These are phyloP conservation scores for Trachurus trachurus DNA, from an alignment of 2,797 vertebrate genomes.

Conservation along the genomic window DNA sequence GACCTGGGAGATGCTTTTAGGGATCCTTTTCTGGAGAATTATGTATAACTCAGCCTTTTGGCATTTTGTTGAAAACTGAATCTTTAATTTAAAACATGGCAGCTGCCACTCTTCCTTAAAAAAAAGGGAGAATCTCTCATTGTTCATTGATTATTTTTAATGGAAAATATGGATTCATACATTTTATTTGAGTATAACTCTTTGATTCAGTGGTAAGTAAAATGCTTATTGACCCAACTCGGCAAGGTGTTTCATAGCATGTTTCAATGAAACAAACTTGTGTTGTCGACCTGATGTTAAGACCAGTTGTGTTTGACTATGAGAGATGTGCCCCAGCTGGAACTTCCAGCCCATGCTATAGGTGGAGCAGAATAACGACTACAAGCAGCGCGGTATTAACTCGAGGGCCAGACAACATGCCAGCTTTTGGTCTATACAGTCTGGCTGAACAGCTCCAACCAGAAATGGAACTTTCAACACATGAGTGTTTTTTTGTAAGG, in stretches of 20 bases:
- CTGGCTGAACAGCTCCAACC: neutral
- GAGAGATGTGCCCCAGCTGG: neutral
- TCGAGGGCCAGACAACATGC: neutral
- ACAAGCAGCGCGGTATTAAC: neutral
- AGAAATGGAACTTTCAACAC: conserved; percentile 9
- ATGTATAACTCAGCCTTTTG: conserved; percentile 9
- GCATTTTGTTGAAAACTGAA: conserved; percentile 7
- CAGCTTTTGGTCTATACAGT: neutral
- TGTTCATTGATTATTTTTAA: neutral
- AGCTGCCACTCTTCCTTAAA: neutral
- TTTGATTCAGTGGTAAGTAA: neutral
- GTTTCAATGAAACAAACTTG: neutral
- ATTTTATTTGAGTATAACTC: neutral
- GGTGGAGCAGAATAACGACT: neutral
- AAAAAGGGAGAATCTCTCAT: neutral
- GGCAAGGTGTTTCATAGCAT: neutral
- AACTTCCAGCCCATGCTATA: neutral
- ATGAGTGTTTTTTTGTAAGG: conserved; percentile 12
- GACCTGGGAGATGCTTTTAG: conserved; percentile 41
- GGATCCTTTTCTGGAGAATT: conserved; percentile 19
- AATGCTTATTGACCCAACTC: neutral
- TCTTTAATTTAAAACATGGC: neutral
- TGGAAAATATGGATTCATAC: neutral
- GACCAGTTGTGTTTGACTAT: neutral
- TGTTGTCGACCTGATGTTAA: neutral